Evolutionary conservation across 2,888 invertebrate genomes (phyloP), one percentile per base, ranked within the genome.

Genomic region (Cerceris rybyensis): DNA sequence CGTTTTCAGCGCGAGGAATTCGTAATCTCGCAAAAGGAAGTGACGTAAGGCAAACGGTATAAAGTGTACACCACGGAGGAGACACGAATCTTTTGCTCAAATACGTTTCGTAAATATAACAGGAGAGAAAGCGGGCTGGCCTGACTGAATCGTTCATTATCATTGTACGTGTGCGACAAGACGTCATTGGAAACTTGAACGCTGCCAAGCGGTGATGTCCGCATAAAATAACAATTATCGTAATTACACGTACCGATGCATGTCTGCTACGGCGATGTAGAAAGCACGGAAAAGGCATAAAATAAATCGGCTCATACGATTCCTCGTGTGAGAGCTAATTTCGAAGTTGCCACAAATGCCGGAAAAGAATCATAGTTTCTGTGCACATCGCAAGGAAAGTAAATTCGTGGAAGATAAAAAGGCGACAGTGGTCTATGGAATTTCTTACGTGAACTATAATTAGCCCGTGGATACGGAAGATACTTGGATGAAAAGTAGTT

Each of bases 81-180:
- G 55, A 61, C 63, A 60, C 60, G 63, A 9, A 46, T 78, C 68
- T 70, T 75, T 74, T 63, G 42, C 60, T 73, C 17, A 70, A 78
- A 61, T 66, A 71, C 63, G 68, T 81, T 81, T 81, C 81, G 68
- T 63, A 69, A 81, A 75, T 78, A 66, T 72, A 75, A 66, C 64
- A 58, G 59, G 58, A 63, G 80, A 73, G 82, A 82, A 82, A 82
- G 82, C 72, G 68, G 63, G 75, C 52, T 75, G 64, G 70, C 61
- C n/a, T 16, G 61, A 16, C 59, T 70, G 70, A 82, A 75, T 74
- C 69, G 58, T 80, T 76, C 69, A 74, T 82, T 64, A 78, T 52
- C 16, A 55, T 60, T 64, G 69, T 60, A 54, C 28, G 17, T 7
- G 63, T 68, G 42, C 43, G 72, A 63, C 42, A 52, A 57, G 41